Conservation (phyloP, 2,888 invertebrate genomes). For the Labia minor region DNA sequence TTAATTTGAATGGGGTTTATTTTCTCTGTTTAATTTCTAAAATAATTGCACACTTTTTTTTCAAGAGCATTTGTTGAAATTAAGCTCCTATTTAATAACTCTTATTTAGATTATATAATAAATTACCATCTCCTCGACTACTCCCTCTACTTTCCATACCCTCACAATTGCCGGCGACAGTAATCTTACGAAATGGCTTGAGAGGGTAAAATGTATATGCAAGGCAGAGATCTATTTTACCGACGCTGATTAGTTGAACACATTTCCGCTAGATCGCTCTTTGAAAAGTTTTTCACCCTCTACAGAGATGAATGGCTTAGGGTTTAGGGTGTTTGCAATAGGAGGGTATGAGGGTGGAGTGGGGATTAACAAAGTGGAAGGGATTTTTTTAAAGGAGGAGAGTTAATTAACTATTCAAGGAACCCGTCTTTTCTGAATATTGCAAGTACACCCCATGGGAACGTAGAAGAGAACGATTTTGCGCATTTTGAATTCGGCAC, state of each 20-base stretch:
- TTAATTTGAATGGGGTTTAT: conserved; percentile 7
- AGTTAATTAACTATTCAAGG: not conserved
- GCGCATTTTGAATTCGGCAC: not conserved
- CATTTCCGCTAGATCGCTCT: conserved; percentile 1
- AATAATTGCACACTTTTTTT: not conserved
- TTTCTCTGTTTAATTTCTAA: not conserved
- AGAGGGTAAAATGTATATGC: not conserved
- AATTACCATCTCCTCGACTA: not conserved
- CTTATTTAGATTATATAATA: not conserved
- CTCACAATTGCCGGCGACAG: not conserved
- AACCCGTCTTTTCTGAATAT: not conserved
- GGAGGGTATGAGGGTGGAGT: not conserved
- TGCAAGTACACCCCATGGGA: not conserved
- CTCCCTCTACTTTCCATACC: too few species aligned
- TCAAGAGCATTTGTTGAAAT: not conserved
- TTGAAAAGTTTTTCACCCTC: not conserved
- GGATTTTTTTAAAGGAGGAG: not conserved
- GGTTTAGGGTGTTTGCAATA: not conserved
- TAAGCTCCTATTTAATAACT: not conserved
- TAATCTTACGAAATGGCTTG: conserved; percentile 13
- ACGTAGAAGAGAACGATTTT: not conserved
- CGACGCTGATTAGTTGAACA: conserved; percentile 7
- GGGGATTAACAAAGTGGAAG: not conserved
- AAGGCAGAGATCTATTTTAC: conserved; percentile 1
- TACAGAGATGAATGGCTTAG: conserved; percentile 7